Evolutionary conservation across 2,113 vertebrate species (phyloP).

Genomic region (Albula glossodonta): DNA sequence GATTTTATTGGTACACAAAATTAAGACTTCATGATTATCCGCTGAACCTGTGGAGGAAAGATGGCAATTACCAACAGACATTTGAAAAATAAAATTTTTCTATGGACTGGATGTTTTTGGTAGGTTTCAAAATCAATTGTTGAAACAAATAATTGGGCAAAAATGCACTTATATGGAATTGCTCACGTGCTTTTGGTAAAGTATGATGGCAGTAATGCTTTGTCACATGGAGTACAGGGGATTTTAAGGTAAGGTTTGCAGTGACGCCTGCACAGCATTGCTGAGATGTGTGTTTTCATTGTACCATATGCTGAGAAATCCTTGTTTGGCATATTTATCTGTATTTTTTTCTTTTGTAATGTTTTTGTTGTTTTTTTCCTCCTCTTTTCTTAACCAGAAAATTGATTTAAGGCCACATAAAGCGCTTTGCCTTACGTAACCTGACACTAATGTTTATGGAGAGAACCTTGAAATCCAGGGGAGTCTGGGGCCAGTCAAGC

Average conservation of each 20-base stretch:
- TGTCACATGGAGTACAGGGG: too few relatives aligned
- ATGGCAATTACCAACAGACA: too few relatives aligned
- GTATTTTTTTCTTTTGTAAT: background rate
- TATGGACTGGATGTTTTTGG: too few relatives aligned
- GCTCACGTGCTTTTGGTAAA: too few relatives aligned
- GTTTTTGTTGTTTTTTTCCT: background rate
- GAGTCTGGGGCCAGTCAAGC: background rate
- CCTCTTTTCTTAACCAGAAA: background rate
- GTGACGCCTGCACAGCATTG: background rate
- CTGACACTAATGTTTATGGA: background rate
- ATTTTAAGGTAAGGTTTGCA: background rate
- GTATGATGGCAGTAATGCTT: too few relatives aligned
- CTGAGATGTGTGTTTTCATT: background rate
- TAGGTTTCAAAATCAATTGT: too few relatives aligned
- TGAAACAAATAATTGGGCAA: too few relatives aligned
- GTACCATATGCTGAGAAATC: background rate
- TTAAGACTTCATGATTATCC: too few relatives aligned
- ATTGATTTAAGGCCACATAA: background rate
- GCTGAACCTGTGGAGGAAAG: too few relatives aligned
- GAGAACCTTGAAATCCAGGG: background rate
- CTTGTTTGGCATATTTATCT: background rate
- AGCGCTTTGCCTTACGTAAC: background rate
- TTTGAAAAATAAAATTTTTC: too few relatives aligned
- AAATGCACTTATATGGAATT: too few relatives aligned
- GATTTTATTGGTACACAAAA: too few relatives aligned